Conservation (phyloP, 2,113 vertebrate genomes). For the Pontoporia blainvillei region DNA sequence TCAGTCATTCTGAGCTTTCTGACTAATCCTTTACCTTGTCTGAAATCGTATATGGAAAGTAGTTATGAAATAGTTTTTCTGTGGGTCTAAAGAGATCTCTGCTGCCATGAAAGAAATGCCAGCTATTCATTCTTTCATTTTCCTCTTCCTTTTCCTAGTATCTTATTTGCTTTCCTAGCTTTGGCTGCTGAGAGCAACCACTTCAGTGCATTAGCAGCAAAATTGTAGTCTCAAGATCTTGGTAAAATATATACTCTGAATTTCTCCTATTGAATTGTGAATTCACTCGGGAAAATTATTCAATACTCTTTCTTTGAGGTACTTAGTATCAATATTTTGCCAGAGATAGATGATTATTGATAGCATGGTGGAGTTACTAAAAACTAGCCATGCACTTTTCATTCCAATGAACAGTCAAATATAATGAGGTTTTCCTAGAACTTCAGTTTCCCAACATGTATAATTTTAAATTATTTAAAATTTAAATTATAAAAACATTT, state of each 20-base stretch:
- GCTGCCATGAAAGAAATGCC: slow-evolving; percentile 29
- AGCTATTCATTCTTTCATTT: slow-evolving; percentile 33
- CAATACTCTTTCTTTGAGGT: neutral
- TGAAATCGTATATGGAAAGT: slow-evolving; percentile 20
- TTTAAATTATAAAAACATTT: neutral
- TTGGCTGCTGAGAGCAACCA: slow-evolving; percentile 42
- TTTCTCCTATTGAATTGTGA: neutral
- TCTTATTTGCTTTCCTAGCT: slow-evolving; percentile 52
- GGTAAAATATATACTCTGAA: neutral
- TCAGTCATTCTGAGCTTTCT: slow-evolving; percentile 47
- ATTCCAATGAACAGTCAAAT: neutral
- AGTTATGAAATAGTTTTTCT: slow-evolving; percentile 49
- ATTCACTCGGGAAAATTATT: neutral
- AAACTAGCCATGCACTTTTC: neutral
- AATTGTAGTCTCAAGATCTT: neutral
- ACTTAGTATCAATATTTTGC: neutral
- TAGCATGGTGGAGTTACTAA: neutral
- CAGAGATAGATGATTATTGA: neutral
- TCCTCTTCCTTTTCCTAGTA: slow-evolving; percentile 15
- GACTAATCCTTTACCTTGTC: slow-evolving; percentile 42
- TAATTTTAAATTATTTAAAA: neutral
- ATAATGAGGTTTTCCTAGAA: slow-evolving; percentile 9
- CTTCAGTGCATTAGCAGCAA: neutral
- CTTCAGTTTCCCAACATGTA: neutral
- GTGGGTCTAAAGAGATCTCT: neutral